These are phyloP conservation scores for Hydroisotoma schaefferi DNA, from an alignment of 2,888 invertebrate genomes.

Conservation along the genomic window DNA sequence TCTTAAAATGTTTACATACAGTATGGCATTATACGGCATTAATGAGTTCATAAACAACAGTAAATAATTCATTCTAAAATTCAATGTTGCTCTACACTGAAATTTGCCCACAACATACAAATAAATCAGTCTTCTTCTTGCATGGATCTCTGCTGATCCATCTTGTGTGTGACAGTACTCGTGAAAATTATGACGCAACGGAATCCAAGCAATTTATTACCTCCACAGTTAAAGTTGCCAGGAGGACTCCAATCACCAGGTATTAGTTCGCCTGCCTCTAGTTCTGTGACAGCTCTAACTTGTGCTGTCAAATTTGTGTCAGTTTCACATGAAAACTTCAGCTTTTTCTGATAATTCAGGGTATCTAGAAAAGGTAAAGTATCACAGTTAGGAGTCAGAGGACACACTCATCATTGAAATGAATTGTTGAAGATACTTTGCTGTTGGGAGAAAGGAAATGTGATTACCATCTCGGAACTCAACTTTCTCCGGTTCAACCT, in stretches of 20 bases:
- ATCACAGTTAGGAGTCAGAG: too few relatives aligned
- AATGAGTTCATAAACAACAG: too few relatives aligned
- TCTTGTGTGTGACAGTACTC: not conserved
- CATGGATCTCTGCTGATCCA: too few relatives aligned
- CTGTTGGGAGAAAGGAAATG: not conserved
- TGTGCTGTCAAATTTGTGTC: constrained; percentile 44
- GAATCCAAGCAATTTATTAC: constrained; percentile 16
- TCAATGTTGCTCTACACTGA: too few relatives aligned
- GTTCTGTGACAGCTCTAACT: constrained; percentile 38
- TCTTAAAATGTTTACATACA: too few relatives aligned
- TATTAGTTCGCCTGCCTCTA: constrained; percentile 20
- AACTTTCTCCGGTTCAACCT: not conserved
- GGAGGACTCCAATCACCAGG: constrained; percentile 45
- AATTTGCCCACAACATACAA: not conserved
- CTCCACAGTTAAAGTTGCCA: constrained; percentile 40
- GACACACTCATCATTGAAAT: not conserved
- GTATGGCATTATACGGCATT: too few relatives aligned
- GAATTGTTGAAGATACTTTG: not conserved
- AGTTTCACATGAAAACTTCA: constrained; percentile 34
- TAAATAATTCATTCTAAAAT: too few relatives aligned
- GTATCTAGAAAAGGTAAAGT: constrained; percentile 9
- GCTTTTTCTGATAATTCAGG: constrained; percentile 5
- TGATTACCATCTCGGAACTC: not conserved
- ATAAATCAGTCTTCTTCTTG: not conserved
- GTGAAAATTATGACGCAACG: not conserved